Evolutionary conservation across 1,140 invertebrate genomes (phyloP).

Genomic region (Propsilocerus akamusi): DNA sequence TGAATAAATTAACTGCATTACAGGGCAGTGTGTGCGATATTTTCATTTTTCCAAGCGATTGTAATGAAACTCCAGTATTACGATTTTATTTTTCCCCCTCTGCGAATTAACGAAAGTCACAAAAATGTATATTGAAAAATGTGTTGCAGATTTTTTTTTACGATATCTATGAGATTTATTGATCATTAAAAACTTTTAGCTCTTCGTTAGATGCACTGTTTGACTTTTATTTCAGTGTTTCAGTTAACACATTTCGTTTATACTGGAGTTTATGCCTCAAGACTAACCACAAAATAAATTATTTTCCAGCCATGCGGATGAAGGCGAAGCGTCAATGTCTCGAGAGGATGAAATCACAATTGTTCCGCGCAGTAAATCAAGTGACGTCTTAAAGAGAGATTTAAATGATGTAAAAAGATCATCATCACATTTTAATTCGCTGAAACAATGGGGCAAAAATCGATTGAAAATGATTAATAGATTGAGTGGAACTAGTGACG

Average conservation of each 20-base stretch:
- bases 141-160: neutral
- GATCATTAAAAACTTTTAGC: neutral
- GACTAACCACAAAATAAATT: constrained; percentile 2
- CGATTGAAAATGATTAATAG: constrained; percentile 52
- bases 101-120: no score
- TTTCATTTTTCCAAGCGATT: no score
- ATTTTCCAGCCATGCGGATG: neutral
- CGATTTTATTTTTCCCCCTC: no score
- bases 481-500: constrained; percentile 19
- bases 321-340: neutral
- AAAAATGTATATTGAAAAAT: neutral
- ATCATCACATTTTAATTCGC: constrained; percentile 55
- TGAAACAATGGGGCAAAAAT: constrained; percentile 66
- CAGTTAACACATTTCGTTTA: neutral
- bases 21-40: no score
- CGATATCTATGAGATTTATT: neutral
- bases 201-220: no score
- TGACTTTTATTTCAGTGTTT: no score
- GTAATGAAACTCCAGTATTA: no score
- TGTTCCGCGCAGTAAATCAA: constrained; percentile 41
- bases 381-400: constrained; percentile 40
- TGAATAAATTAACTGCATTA: no score
- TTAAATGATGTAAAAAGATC: constrained; percentile 21
- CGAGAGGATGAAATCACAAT: constrained; percentile 17
- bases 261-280: constrained; percentile 3